These are phyloP conservation scores for Melitaea athalia DNA, from an alignment of 2,888 invertebrate genomes.

Conservation along the genomic window DNA sequence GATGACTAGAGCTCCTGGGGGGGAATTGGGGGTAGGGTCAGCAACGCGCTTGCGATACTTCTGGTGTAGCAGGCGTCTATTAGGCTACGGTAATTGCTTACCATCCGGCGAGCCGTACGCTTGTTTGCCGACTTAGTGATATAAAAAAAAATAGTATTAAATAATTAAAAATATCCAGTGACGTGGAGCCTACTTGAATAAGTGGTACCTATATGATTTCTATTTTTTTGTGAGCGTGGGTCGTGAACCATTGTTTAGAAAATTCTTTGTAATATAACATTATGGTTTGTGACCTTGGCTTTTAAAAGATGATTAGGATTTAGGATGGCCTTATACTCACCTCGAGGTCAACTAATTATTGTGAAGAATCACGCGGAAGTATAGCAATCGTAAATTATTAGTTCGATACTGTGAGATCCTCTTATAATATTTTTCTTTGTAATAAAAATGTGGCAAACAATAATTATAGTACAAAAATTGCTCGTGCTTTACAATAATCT, in stretches of 20 bases:
- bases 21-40: too few relatives aligned
- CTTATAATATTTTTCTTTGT: conserved; percentile 19
- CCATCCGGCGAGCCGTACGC: too few relatives aligned
- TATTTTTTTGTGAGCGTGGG: conserved; percentile 43
- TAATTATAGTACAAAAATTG: not conserved
- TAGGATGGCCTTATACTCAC: conserved; percentile 54
- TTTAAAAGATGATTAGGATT: conserved; percentile 56
- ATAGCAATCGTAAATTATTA: conserved; percentile 49
- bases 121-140: too few relatives aligned
- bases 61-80: too few relatives aligned
- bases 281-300: conserved; percentile 52
- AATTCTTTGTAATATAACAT: conserved; percentile 31
- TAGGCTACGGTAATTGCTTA: too few relatives aligned
- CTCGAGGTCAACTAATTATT: conserved; percentile 65
- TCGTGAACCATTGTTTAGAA: conserved; percentile 42
- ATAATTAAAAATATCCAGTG: too few relatives aligned
- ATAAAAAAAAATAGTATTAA: too few relatives aligned
- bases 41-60: too few relatives aligned
- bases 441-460: not conserved
- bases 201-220: not conserved
- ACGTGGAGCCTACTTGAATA: too few relatives aligned
- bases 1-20: too few relatives aligned
- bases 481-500: not conserved
- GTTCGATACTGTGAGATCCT: conserved; percentile 63
- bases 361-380: conserved; percentile 65